Conservation (phyloP, 2,888 invertebrate species). For the Muschampia plurimacula region DNA sequence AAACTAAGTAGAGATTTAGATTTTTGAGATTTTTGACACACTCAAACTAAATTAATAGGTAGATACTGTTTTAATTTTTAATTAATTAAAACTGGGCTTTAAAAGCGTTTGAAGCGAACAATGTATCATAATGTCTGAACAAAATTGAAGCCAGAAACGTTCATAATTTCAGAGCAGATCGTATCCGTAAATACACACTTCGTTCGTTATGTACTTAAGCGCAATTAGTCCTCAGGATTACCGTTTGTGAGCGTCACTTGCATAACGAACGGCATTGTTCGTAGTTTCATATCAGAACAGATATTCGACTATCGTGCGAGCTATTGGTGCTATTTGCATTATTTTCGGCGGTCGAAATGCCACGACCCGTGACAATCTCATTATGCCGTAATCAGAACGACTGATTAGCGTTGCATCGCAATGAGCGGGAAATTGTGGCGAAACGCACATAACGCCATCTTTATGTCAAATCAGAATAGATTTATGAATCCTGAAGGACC, state of each 20-base stretch:
- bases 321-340: slow-evolving; percentile 59
- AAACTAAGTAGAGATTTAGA: too few species aligned
- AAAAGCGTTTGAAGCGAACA: too few species aligned
- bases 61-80: background rate
- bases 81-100: too few species aligned
- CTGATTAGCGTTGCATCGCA: slow-evolving; percentile 72
- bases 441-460: slow-evolving; percentile 44
- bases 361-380: slow-evolving; percentile 58
- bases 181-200: background rate
- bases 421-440: slow-evolving; percentile 57
- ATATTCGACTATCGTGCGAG: background rate
- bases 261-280: slow-evolving; percentile 45
- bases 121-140: too few species aligned
- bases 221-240: slow-evolving; percentile 34
- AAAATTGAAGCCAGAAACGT: background rate
- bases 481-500: background rate
- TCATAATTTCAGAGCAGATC: background rate
- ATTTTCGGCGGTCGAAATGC: slow-evolving; percentile 56
- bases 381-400: slow-evolving; percentile 75
- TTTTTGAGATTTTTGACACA: too few species aligned
- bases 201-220: slow-evolving; percentile 14
- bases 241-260: slow-evolving; percentile 17
- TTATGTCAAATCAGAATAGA: slow-evolving; percentile 1
- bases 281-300: slow-evolving; percentile 12
- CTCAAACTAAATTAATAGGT: too few species aligned